A percentile compares a stretch with the other conserved stretches of the same genome.
Conservation (phyloP, 2,113 vertebrate species). For the Chlorocebus sabaeus region DNA sequence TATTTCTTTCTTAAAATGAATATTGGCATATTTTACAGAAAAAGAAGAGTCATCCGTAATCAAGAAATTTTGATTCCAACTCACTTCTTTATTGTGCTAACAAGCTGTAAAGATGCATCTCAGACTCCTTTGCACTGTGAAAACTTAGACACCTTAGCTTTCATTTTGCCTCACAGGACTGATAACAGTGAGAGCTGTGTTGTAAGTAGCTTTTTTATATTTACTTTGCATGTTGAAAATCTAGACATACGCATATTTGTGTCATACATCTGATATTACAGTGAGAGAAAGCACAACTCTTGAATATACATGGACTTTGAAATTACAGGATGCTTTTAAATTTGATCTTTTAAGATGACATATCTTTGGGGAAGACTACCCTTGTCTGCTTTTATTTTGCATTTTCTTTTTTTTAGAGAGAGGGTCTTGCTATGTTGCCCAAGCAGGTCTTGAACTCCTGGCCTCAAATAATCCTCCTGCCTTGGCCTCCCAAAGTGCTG, state of each 20-base stretch:
- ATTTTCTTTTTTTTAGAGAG: too few species aligned
- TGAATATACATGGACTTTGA: background rate
- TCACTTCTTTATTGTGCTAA: constrained; percentile 93
- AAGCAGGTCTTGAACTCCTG: too few species aligned
- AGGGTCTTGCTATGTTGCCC: too few species aligned
- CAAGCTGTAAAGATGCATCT: constrained; percentile 87
- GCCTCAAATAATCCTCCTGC: too few species aligned
- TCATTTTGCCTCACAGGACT: constrained; percentile 91
- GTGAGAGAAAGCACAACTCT: background rate
- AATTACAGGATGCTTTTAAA: background rate
- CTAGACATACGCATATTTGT: background rate
- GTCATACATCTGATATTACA: background rate
- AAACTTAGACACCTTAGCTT: constrained; percentile 85
- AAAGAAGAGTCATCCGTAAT: constrained; percentile 66
- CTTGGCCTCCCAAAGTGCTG: too few species aligned
- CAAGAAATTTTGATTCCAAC: constrained; percentile 86
- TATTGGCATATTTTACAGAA: constrained; percentile 54
- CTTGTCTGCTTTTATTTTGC: too few species aligned
- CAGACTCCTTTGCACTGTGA: constrained; percentile 83
- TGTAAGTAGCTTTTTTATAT: constrained; percentile 84
- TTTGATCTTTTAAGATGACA: background rate
- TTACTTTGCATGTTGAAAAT: background rate
- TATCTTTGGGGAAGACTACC: background rate
- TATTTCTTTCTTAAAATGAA: background rate
- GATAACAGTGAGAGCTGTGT: constrained; percentile 92